Conservation (phyloP, 2,888 invertebrate genomes). For the Mimachlamys varia region DNA sequence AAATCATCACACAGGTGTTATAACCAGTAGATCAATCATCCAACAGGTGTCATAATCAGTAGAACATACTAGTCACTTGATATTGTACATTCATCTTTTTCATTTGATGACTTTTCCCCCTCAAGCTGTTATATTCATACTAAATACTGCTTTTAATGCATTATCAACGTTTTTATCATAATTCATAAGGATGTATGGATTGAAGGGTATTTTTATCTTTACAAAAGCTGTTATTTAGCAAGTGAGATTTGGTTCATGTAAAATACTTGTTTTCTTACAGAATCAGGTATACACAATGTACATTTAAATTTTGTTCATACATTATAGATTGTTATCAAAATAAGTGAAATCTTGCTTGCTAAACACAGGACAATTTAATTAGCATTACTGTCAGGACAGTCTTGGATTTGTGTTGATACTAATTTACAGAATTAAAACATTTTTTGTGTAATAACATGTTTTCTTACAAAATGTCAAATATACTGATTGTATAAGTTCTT, state of each 20-base stretch:
- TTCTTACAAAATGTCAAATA: background rate
- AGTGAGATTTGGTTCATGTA: background rate
- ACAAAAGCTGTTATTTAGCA: background rate
- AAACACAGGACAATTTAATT: background rate
- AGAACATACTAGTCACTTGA: background rate
- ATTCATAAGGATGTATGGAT: background rate
- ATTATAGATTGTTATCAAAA: background rate
- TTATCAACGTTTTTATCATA: background rate
- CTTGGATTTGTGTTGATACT: background rate
- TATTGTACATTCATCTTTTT: too few species aligned
- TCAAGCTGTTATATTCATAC: background rate
- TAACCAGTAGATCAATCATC: slow-evolving; percentile 8
- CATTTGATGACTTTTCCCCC: background rate
- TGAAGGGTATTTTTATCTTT: background rate
- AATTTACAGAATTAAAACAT: background rate
- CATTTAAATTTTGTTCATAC: background rate
- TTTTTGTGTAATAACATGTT: background rate
- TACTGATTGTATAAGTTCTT: background rate
- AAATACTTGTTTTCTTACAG: background rate
- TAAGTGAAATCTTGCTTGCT: too few species aligned
- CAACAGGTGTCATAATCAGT: background rate
- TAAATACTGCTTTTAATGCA: slow-evolving; percentile 8
- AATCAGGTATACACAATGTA: background rate
- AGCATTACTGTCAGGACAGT: background rate
- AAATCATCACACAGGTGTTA: slow-evolving; percentile 7